phyloP scores from a whole-genome alignment of 2,888 invertebrate species.

The Nomada hirtipes region DNA sequence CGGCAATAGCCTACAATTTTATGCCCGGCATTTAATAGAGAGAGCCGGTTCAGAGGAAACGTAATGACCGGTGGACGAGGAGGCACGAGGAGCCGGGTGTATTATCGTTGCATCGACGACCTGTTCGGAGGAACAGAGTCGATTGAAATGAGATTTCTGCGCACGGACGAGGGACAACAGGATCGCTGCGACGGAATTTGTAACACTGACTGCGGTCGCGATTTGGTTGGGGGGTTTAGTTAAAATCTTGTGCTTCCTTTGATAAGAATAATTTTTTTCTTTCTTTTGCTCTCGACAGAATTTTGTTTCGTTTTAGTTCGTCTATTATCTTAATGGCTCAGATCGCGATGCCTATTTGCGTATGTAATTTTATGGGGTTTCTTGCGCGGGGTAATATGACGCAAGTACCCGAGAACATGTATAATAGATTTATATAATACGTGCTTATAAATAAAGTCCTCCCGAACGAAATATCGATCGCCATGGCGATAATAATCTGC shows the following conservation, averaged over 20 bases:
- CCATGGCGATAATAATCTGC: neutral
- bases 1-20: slow-evolving; percentile 67
- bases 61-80: slow-evolving; percentile 43
- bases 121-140: slow-evolving; percentile 21
- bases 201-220: neutral
- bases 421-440: neutral
- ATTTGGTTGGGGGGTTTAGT: neutral
- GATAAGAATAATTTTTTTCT: neutral
- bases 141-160: slow-evolving; percentile 45
- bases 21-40: slow-evolving; percentile 69
- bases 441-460: neutral
- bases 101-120: slow-evolving; percentile 54
- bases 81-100: neutral
- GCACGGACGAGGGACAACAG: neutral
- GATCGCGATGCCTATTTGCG: too few relatives aligned
- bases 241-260: neutral
- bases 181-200: neutral
- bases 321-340: too few relatives aligned
- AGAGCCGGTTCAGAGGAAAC: slow-evolving; percentile 64
- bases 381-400: neutral
- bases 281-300: too few relatives aligned
- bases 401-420: neutral
- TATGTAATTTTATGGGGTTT: neutral
- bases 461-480: neutral
- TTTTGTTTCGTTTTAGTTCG: neutral